Conservation (phyloP, 2,113 vertebrate species). For the Oreochromis niloticus region DNA sequence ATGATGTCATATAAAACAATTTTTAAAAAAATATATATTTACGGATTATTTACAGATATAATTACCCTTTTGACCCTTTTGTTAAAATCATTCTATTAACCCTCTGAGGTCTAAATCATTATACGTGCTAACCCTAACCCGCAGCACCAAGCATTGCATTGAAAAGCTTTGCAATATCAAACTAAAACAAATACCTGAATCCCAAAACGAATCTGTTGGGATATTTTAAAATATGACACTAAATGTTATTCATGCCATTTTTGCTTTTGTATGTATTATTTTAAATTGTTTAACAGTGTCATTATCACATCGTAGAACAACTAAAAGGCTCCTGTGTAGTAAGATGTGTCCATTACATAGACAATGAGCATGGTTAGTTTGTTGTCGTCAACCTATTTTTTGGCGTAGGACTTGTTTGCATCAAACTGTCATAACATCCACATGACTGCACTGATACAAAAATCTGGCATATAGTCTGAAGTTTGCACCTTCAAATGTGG, state of each 20-base stretch:
- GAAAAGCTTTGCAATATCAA: background rate
- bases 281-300: background rate
- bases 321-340: background rate
- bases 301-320: background rate
- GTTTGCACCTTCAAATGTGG: background rate
- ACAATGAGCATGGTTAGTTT: background rate
- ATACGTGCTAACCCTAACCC: accelerated
- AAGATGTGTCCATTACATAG: background rate
- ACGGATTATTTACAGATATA: background rate
- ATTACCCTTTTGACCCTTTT: background rate
- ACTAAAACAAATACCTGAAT: background rate
- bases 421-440: background rate
- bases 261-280: background rate
- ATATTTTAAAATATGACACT: background rate
- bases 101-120: background rate
- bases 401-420: background rate
- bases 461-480: accelerated
- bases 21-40: accelerated
- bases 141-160: background rate
- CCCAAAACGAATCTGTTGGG: background rate
- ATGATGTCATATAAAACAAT: background rate
- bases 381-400: background rate
- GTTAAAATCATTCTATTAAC: background rate
- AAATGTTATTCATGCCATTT: background rate
- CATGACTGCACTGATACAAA: background rate